phyloP scores from a whole-genome alignment of 2,888 invertebrate species.

The Oasisia sp. region DNA sequence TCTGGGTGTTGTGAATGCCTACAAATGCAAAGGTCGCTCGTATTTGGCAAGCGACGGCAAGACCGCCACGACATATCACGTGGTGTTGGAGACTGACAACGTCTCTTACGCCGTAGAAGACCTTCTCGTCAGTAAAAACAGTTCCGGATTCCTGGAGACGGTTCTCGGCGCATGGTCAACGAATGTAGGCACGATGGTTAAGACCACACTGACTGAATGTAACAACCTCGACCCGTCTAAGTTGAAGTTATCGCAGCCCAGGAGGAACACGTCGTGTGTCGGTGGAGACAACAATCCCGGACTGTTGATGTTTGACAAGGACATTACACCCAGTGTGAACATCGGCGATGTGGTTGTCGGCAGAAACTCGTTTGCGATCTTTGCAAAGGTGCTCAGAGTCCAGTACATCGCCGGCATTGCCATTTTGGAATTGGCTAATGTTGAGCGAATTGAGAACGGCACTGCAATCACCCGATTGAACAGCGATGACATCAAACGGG shows the following conservation, averaged over 20 bases:
- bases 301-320: constrained; percentile 8
- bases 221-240: neutral
- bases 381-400: neutral
- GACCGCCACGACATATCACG: neutral
- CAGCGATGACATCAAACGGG: neutral
- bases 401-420: neutral
- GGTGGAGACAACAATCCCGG: constrained; percentile 24
- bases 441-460: neutral
- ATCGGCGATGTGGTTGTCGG: neutral
- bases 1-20: neutral
- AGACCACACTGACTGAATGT: constrained; percentile 21
- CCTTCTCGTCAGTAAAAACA: neutral
- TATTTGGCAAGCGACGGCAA: neutral
- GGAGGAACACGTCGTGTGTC: neutral
- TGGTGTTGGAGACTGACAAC: neutral
- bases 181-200: neutral
- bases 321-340: neutral
- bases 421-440: neutral
- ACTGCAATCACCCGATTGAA: neutral
- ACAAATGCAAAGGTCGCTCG: constrained; percentile 17
- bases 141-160: constrained; percentile 18
- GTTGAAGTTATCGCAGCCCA: neutral
- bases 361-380: neutral
- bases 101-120: neutral
- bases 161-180: neutral